These are phyloP conservation scores for Takifugu ocellatus DNA, from an alignment of 2,797 vertebrate genomes.

Conservation along the genomic window DNA sequence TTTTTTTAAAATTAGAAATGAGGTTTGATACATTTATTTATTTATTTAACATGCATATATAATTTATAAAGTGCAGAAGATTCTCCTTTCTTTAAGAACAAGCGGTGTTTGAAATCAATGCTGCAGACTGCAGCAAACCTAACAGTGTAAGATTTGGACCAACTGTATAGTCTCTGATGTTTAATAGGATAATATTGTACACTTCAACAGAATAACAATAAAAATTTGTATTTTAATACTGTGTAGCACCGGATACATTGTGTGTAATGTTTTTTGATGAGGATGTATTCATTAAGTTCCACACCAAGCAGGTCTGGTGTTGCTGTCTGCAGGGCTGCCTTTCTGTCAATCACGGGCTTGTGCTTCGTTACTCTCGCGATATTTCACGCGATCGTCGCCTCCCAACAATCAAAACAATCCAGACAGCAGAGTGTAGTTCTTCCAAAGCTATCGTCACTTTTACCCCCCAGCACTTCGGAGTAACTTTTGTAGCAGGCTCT, in stretches of 20 bases:
- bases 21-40: background rate
- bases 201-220: slow-evolving; percentile 4
- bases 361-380: background rate
- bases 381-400: background rate
- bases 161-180: slow-evolving; percentile 32
- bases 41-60: slow-evolving; percentile 13
- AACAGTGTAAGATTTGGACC: slow-evolving; percentile 54
- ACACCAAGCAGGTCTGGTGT: no score
- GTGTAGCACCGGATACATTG: background rate
- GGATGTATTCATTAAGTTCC: no score
- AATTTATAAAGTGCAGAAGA: slow-evolving; percentile 50
- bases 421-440: background rate
- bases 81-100: slow-evolving; percentile 18
- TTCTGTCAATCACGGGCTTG: no score
- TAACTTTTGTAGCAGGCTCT: no score
- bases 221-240: background rate
- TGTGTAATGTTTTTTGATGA: background rate
- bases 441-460: no score
- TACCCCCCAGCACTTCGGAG: no score
- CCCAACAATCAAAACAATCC: background rate
- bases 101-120: slow-evolving; percentile 12
- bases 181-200: background rate
- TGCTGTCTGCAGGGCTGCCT: no score
- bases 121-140: slow-evolving; percentile 19
- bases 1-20: background rate